These are phyloP conservation scores for Beroe forskalii DNA, from an alignment of 37 sponge, comb jelly and placozoan genomes.

Conservation along the genomic window DNA sequence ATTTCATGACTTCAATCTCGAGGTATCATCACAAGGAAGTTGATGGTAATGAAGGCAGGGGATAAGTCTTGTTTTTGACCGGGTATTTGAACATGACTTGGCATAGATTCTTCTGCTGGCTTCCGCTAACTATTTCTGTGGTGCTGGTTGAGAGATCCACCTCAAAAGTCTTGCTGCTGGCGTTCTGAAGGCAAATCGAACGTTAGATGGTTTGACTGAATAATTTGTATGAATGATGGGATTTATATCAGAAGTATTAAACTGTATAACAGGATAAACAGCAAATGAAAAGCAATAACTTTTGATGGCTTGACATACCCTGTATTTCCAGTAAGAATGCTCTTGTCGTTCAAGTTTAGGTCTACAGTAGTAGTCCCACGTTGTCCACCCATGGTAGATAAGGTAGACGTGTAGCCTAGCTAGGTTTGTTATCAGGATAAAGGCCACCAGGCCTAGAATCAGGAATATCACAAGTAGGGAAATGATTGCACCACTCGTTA, in stretches of 20 bases:
- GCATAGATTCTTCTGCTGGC: not conserved
- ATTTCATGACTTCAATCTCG: no score
- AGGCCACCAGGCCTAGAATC: not conserved
- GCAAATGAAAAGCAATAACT: no score
- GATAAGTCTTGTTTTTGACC: constrained; percentile 2
- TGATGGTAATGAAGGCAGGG: not conserved
- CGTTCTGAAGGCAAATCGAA: not conserved
- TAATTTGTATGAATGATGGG: no score
- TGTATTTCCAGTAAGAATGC: constrained; percentile 59
- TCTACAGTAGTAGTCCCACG: constrained; percentile 54
- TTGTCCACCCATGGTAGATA: constrained; percentile 49
- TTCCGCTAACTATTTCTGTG: not conserved
- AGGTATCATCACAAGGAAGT: not conserved
- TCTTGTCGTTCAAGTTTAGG: not conserved
- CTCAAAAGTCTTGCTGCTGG: not conserved
- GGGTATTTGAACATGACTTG: not conserved
- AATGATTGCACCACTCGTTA: not conserved
- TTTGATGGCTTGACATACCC: no score
- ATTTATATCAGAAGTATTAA: no score
- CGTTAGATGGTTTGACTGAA: no score
- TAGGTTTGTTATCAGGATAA: constrained; percentile 27
- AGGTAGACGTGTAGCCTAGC: constrained; percentile 38
- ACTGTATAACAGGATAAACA: no score
- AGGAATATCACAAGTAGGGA: constrained; percentile 11
- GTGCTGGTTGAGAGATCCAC: not conserved